These are phyloP conservation scores for Fulica atra DNA, from an alignment of 2,113 vertebrate genomes.

Conservation along the genomic window DNA sequence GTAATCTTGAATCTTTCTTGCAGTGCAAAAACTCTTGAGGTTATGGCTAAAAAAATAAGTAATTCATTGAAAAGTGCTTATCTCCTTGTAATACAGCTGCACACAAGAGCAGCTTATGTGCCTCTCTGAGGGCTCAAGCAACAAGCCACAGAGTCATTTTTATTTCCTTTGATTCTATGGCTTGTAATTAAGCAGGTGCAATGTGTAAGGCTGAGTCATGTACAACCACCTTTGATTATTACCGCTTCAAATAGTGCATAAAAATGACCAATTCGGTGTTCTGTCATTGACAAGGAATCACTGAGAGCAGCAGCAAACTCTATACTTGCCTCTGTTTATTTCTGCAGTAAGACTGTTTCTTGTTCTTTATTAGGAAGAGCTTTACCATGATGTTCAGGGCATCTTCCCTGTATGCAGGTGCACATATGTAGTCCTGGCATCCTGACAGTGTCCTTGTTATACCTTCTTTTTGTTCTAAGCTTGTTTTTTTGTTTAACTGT, in stretches of 20 bases:
- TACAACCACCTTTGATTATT: neutral
- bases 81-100: neutral
- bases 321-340: neutral
- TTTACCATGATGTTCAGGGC: neutral
- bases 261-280: neutral
- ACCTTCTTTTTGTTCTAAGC: accelerated
- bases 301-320: neutral
- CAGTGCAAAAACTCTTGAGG: neutral
- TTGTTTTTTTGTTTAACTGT: neutral
- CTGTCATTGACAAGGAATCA: neutral
- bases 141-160: neutral
- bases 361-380: neutral
- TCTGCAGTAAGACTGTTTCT: neutral
- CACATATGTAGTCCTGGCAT: neutral
- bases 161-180: neutral
- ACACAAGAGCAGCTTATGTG: neutral
- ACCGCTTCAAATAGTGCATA: neutral
- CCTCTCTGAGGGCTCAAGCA: neutral
- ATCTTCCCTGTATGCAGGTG: accelerated
- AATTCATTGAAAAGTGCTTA: neutral
- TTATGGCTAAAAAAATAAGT: neutral
- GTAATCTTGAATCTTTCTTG: neutral
- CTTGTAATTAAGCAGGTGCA: neutral
- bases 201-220: neutral
- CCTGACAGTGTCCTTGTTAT: neutral